Base-by-base conservation (phyloP, 2,888 invertebrate species). In the Lingula anatina region DNA sequence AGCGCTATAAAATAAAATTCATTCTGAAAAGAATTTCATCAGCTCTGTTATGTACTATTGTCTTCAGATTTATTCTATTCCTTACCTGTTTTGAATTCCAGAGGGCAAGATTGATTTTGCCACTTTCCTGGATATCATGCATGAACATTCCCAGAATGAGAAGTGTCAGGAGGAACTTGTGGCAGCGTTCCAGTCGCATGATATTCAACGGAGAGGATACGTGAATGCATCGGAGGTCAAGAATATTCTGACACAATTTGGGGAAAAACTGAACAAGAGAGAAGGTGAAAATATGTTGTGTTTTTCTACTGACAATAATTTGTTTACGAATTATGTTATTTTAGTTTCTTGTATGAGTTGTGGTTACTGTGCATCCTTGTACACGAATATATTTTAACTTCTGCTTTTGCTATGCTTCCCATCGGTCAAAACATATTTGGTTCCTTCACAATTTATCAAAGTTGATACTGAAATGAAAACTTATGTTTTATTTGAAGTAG, bases 111-210 rank as follows among this genome's bases (percentile, higher is more conserved):
- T 77, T 26, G 75, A 76, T 0, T 96, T 96, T 76, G 92, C 95
- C 0, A 93, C 94, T 68, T 95, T 96, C 70, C 77, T 96, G 42
- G 93, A 95, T 71, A 89, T 94, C 1, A 91, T 95, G 90, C 92
- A 95, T 72, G 85, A 88, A 48, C 94, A 95, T 56, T 71, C 68
- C 23, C 74, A 89, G 87, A 26, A 81, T 85, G 92, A 93, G 71
- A 86, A 90, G 66, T 79, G 90, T 15, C 88, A 90, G 0, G 84
- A 83, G 64, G 90, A 92, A 81, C 86, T 90, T 51, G 73, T 92
- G 44, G 88, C 89, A 45, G 95, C 94, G 0, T 95, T 96, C 76
- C 85, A 84, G 72, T 92, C 94, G 0, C 90, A 86, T 9, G 95
- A 76, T 49, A 51, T 35, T 7, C 53, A 60, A 28, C 66, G 60